Percentiles rank a stretch among this genome's conserved stretches.
These are phyloP conservation scores for Rhyacophila evoluta DNA, from an alignment of 2,888 invertebrate species.

Conservation along the genomic window DNA sequence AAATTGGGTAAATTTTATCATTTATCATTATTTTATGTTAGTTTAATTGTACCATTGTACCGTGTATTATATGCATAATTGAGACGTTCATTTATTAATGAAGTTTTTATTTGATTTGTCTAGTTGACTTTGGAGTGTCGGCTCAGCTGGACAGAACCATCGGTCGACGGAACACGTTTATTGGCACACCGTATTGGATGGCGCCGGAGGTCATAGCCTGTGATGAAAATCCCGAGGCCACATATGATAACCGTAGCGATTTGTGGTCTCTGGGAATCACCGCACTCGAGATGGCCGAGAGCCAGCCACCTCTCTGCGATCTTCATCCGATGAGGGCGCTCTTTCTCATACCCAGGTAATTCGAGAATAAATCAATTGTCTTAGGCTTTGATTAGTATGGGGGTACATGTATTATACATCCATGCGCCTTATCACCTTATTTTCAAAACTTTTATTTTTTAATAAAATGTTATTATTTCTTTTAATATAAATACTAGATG, in stretches of 20 bases:
- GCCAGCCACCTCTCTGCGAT: slow-evolving; percentile 98
- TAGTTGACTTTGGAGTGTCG: slow-evolving; percentile 99
- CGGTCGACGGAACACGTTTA: slow-evolving; percentile 98
- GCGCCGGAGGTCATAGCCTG: slow-evolving; percentile 99
- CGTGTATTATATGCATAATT: not conserved
- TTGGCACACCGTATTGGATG: slow-evolving; percentile 99
- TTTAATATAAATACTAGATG: no score
- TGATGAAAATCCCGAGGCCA: slow-evolving; percentile 99
- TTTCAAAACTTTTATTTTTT: no score
- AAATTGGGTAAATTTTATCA: slow-evolving; percentile 82
- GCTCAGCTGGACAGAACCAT: slow-evolving; percentile 99
- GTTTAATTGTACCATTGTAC: no score
- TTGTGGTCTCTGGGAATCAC: slow-evolving; percentile 96
- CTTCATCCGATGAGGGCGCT: slow-evolving; percentile 99
- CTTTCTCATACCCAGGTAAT: slow-evolving; percentile 90
- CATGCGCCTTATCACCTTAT: no score
- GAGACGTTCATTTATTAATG: not conserved
- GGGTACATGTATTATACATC: no score
- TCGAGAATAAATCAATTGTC: no score
- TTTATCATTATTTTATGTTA: no score
- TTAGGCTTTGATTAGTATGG: no score
- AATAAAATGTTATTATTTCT: no score
- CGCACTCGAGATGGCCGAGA: slow-evolving; percentile 99
- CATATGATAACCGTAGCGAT: slow-evolving; percentile 97
- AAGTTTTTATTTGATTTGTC: slow-evolving; percentile 54